Evolutionary conservation across 1,140 invertebrate species (phyloP).

Genomic region (Aphelinus atriplicis): DNA sequence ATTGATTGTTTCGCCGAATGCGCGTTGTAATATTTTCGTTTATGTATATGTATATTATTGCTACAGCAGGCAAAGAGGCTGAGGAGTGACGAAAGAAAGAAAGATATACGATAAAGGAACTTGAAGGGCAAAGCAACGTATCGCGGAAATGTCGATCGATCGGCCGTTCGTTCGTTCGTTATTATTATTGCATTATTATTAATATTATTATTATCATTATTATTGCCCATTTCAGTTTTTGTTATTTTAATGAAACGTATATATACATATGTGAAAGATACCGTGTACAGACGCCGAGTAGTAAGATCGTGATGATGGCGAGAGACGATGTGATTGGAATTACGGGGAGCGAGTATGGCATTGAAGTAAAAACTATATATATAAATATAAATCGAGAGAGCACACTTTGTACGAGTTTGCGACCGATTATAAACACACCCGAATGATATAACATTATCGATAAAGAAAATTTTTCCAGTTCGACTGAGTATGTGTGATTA

Average conservation of each 20-base stretch:
- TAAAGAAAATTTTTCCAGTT: constrained; percentile 20
- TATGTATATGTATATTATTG: constrained; percentile 33
- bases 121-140: constrained; percentile 22
- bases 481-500: constrained; percentile 9
- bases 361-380: constrained; percentile 11
- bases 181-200: constrained; percentile 38
- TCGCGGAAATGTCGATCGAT: constrained; percentile 44
- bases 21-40: constrained; percentile 36
- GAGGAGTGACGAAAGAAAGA: constrained; percentile 15
- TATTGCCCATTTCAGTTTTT: constrained; percentile 50
- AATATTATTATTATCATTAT: constrained; percentile 28
- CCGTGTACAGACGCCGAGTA: constrained; percentile 28
- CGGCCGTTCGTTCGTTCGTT: constrained; percentile 37
- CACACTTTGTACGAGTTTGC: constrained; percentile 6
- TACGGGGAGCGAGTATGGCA: constrained; percentile 34
- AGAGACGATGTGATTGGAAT: constrained; percentile 43
- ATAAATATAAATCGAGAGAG: constrained; percentile 9
- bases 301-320: constrained; percentile 8
- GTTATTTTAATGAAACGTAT: constrained; percentile 57
- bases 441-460: constrained; percentile 7
- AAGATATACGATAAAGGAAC: neutral
- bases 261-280: too few relatives aligned
- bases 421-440: neutral
- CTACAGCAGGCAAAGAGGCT: constrained; percentile 19
- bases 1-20: constrained; percentile 18